Evolutionary conservation across 2,797 vertebrate species (phyloP), one percentile per base, ranked within the genome.

Genomic region (Premnoplex brunnescens): DNA sequence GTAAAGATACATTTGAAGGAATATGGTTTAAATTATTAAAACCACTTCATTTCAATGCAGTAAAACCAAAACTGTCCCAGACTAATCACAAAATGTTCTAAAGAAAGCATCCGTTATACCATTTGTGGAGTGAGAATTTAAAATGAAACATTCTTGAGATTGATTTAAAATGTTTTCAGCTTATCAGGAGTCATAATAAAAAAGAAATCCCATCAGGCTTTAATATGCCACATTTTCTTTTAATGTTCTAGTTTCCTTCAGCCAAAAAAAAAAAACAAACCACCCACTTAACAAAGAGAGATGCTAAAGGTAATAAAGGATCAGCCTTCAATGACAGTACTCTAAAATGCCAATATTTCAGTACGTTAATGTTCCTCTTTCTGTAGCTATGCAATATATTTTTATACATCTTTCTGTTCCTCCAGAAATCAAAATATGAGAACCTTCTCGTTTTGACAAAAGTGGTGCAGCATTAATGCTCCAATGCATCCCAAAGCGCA

Each of bases 381-480:
- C 79, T 52, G 23, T 55, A 59, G 36, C 68, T 34, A 58, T 28
- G 21, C 12, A 48, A 49, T 55, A 8, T 6, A 44, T 67, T 62
- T 80, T 58, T 32, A 49, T 23, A 30, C 26, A 58, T 34, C 73
- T 27, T 88, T 86, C 62, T 71, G 34, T 34, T 60, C 67, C 59
- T 95, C 79, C 43, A 91, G 14, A 91, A 91, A 91, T 80, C 85
- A 94, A 91, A 92, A 85, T 28, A 93, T 22, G 28, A 67, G 30
- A 78, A 92, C 28, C 58, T 58, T 6, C 49, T 77, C 4, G 0
- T 68, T 91, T 79, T 80, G 68, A 94, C 51, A 88, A 52, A 88
- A 85, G 85, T 24, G 58, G 67, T n/a, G 43, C 44, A 94, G 89
- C 58, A 84, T 36, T 74, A 86, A 90, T 76, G 85, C 71, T 68